A percentile compares a stretch with the other conserved stretches of the same genome.
Evolutionary conservation across 2,888 invertebrate genomes (phyloP).

Genomic region (Microplitis deprimator): DNA sequence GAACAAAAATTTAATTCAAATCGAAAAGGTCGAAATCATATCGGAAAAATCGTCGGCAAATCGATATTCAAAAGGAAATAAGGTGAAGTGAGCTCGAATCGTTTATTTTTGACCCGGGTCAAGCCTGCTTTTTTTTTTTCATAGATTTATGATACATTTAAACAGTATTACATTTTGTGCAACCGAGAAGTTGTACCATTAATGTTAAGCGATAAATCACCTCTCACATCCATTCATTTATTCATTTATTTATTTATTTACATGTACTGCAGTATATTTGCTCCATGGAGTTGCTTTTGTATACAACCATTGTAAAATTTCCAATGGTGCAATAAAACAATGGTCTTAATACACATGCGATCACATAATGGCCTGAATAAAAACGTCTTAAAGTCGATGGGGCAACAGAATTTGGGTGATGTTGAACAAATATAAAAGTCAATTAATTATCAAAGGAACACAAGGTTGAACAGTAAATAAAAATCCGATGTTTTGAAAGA

Average conservation of each 20-base stretch:
- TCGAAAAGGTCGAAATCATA: too few species aligned
- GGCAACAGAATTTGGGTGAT: background rate
- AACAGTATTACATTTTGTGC: conserved; percentile 47
- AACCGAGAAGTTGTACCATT: conserved; percentile 63
- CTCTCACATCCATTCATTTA: background rate
- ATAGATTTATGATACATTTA: conserved; percentile 56
- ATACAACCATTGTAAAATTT: conserved; percentile 49
- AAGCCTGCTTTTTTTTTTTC: too few species aligned
- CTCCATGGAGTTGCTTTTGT: conserved; percentile 43
- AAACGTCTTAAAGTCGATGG: background rate
- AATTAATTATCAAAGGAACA: background rate
- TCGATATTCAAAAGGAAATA: too few species aligned
- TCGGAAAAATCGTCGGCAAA: too few species aligned
- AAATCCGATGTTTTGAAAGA: background rate
- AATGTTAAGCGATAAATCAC: conserved; percentile 65
- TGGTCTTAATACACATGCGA: conserved; percentile 49
- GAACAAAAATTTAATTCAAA: too few species aligned
- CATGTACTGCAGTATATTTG: conserved; percentile 38
- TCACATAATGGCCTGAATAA: background rate
- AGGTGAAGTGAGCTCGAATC: too few species aligned
- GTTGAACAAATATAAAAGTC: background rate
- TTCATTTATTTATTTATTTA: conserved; percentile 26
- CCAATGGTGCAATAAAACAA: conserved; percentile 63
- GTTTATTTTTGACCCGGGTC: too few species aligned
- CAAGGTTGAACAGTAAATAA: background rate